A percentile compares a stretch with the other conserved stretches of the same genome.
Conservation (phyloP, 2,113 vertebrate genomes). For the Bucco capensis region DNA sequence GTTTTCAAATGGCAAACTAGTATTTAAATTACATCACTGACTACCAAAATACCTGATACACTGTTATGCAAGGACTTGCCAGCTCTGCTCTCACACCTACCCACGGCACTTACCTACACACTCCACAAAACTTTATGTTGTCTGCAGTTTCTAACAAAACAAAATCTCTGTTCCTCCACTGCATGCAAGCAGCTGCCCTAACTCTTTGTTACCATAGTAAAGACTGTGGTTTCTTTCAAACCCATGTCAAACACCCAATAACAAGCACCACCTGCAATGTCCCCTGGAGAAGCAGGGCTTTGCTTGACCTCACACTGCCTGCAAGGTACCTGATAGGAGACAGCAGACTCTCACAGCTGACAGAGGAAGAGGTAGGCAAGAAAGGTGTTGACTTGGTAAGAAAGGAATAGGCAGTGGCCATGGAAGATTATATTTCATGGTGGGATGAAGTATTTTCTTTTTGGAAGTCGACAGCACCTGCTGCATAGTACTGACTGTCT, state of each 20-base stretch:
- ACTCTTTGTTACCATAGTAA: background rate
- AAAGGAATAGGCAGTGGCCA: background rate
- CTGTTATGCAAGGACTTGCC: slow-evolving; percentile 5
- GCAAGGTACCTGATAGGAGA: rapidly evolving
- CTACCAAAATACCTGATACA: background rate
- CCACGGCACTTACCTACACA: background rate
- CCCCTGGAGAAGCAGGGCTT: background rate
- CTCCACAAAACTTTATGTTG: background rate
- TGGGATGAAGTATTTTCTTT: background rate
- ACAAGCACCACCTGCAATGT: background rate
- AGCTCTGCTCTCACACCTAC: background rate
- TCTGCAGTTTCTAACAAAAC: background rate
- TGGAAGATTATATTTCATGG: background rate
- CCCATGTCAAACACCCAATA: background rate
- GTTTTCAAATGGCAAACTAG: background rate
- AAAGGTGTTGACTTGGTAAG: background rate
- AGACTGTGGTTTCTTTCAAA: background rate
- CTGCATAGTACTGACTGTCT: no score
- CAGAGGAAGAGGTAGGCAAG: background rate
- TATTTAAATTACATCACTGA: background rate
- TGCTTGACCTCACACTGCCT: background rate
- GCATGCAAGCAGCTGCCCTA: background rate
- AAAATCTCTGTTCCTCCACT: background rate
- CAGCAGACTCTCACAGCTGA: background rate
- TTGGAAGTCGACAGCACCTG: background rate